Evolutionary conservation across 2,888 invertebrate species (phyloP).

Genomic region (Lamellibrachia columna): DNA sequence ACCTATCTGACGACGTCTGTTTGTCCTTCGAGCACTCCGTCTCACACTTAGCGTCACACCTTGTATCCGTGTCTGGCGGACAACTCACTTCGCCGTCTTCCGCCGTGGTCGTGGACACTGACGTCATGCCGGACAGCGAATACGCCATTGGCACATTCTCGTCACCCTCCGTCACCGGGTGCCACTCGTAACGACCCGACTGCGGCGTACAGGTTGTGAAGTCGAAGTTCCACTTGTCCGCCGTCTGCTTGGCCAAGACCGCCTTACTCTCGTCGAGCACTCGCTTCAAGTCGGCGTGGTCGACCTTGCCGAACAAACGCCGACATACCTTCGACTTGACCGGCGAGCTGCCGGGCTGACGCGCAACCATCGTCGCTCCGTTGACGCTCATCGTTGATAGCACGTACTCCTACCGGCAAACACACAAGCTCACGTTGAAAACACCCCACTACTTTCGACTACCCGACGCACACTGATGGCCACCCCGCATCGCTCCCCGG

Average conservation of each 20-base stretch:
- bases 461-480: background rate
- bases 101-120: background rate
- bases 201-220: background rate
- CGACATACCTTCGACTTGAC: background rate
- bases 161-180: background rate
- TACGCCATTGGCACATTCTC: background rate
- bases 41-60: background rate
- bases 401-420: background rate
- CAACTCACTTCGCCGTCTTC: background rate
- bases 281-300: background rate
- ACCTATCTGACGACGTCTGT: background rate
- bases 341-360: background rate
- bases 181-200: background rate
- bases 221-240: background rate
- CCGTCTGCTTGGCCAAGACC: background rate
- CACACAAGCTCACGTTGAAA: background rate
- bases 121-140: background rate
- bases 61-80: background rate
- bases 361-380: background rate
- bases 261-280: background rate
- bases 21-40: background rate
- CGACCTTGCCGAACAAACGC: background rate
- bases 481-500: background rate
- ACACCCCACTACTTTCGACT: background rate
- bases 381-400: background rate